Base-by-base conservation (phyloP, 2,113 vertebrate genomes). In the Lophochroa leadbeateri region DNA sequence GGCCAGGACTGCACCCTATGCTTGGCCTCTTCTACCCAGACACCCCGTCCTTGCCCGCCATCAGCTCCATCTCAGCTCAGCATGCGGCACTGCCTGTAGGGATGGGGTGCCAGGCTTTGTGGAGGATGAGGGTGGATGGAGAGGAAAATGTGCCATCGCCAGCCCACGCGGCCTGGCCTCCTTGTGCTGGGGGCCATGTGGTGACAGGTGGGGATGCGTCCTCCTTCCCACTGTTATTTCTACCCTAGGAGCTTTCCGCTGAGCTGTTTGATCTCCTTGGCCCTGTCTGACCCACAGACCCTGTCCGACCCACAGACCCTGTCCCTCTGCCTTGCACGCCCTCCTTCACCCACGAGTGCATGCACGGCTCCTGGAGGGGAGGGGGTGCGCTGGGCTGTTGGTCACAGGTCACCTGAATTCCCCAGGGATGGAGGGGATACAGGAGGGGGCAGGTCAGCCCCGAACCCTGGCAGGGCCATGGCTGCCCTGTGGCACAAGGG, bases 11-110 rank as follows among this genome's bases (percentile, higher is more conserved):
- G 82, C 67, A 37, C 70, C 71, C 67, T 10, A 1, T 25, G 92
- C 94, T 95, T 96, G 92, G 75, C 67, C 80, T 84, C 68, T 77
- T 9, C 6, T 72, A n/a, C 74, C 77, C 60, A 20, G 60, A 44
- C 49, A 20, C 58, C 44, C 44, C 11, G 35, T 43, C 41, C 61
- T 72, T 5, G 0, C 17, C 72, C 19, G 0, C 71, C 95, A 86
- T 93, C 2, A 1, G 75, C 95, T 93, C 85, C 96, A 93, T 96
- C 80, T 46, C 5, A 91, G 97, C 94, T 97, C 96, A 98, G 98
- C 99, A 98, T 99, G 99, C 58, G 55, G 94, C 72, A 43, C 86
- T 33, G 76, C 81, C 91, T 2, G 46, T 57, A 72, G 41, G 17
- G 13, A 5, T 13, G 39, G 4, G 69, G 86, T 4, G 10, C 37